phyloP scores from a whole-genome alignment of 92 coral and sea anemone genomes.

The Epizoanthus ramosus region DNA sequence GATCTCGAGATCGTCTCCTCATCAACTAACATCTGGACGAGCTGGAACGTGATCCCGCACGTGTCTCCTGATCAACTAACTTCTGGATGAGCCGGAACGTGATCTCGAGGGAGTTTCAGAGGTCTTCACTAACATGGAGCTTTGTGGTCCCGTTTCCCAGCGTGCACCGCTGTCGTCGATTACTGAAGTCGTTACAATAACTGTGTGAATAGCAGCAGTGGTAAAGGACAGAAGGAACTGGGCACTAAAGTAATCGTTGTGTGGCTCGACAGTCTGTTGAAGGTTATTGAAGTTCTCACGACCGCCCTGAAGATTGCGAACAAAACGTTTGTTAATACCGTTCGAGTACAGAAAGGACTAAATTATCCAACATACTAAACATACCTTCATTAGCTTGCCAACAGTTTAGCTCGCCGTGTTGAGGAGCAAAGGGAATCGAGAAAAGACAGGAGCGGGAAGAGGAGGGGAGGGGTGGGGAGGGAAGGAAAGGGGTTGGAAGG shows the following conservation, averaged over 20 bases:
- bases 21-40: background rate
- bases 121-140: slow-evolving; percentile 77
- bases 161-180: slow-evolving; percentile 83
- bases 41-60: background rate
- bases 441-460: too few relatives aligned
- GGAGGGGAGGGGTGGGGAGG: too few relatives aligned
- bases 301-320: slow-evolving; percentile 49
- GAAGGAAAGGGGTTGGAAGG: too few relatives aligned
- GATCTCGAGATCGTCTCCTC: slow-evolving; percentile 57
- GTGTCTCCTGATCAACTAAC: background rate
- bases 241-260: slow-evolving; percentile 96
- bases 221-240: slow-evolving; percentile 94
- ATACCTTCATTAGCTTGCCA: too few relatives aligned
- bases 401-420: too few relatives aligned
- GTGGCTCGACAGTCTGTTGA: slow-evolving; percentile 91
- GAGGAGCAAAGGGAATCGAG: too few relatives aligned
- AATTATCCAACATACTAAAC: too few relatives aligned
- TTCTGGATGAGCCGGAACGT: slow-evolving; percentile 56
- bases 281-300: slow-evolving; percentile 74
- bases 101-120: slow-evolving; percentile 70
- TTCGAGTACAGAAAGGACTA: too few relatives aligned
- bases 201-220: slow-evolving; percentile 70
- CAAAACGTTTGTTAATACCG: too few relatives aligned
- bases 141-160: slow-evolving; percentile 97
- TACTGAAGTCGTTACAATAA: slow-evolving; percentile 84